These are phyloP conservation scores for Diphyllodes magnificus DNA, from an alignment of 2,113 vertebrate genomes.

Conservation along the genomic window DNA sequence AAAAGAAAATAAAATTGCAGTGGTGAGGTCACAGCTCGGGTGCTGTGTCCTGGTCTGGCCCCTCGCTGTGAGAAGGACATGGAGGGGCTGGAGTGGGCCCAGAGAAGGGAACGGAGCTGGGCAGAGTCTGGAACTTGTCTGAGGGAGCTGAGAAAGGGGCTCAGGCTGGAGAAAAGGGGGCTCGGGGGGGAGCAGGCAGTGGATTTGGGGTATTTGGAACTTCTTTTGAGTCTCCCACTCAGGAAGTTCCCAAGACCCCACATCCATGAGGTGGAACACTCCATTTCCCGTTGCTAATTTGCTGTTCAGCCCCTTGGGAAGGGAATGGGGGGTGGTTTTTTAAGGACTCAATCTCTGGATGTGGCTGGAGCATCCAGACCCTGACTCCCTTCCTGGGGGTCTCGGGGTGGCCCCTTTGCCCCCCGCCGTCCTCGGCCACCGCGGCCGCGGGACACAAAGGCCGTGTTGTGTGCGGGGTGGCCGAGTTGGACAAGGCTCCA, in stretches of 20 bases:
- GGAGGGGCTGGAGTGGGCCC: neutral
- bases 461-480: conserved; percentile 16
- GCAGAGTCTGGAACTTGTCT: too few species aligned
- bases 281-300: fast-evolving
- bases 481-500: neutral
- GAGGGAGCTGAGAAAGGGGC: too few species aligned
- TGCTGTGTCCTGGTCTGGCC: neutral
- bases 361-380: neutral
- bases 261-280: fast-evolving
- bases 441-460: conserved; percentile 17
- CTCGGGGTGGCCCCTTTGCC: neutral
- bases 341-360: neutral
- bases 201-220: neutral
- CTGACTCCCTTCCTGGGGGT: fast-evolving
- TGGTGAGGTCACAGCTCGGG: neutral
- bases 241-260: neutral
- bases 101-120: neutral
- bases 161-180: neutral
- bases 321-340: fast-evolving
- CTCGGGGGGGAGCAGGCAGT: too few species aligned
- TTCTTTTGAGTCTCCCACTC: neutral
- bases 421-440: fast-evolving
- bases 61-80: neutral
- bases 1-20: neutral
- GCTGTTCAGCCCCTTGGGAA: neutral